Evolutionary conservation across 2,888 invertebrate species (phyloP), one percentile per base, ranked within the genome.

Genomic region (Mesodorylaimus sp.): DNA sequence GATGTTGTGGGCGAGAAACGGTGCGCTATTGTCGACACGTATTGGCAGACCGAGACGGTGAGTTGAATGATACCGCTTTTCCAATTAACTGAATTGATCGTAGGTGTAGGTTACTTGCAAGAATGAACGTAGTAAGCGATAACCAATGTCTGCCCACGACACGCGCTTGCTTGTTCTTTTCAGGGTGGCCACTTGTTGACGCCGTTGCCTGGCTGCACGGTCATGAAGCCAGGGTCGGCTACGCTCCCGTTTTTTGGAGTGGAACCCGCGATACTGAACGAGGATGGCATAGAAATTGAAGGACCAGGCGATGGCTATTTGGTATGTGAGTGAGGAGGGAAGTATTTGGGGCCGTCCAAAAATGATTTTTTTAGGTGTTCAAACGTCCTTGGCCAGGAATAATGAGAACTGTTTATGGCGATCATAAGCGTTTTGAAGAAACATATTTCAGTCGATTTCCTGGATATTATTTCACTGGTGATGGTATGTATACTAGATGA

Each of bases 191-290:
- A 95, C 71, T 85, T 93, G 23, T 76, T 97, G 44, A 89, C 93
- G 32, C 87, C 93, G 29, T 70, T 97, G 47, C 95, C 97, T 0
- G 93, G 91, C 23, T 87, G 86, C 23, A 91, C 86, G 1, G 85
- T 88, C 16, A 85, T 88, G 79, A 97, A 97, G 70, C 95, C 97
- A 1, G 95, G 95, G 52, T 83, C 93, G 51, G 95, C 97, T 83
- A 79, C 86, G 1, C 85, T 87, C 63, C 95, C 97, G 55, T 97
- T 95, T 76, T 95, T 97, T 67, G 95, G 97, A 21, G 86, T 97
- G 2, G 77, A 83, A 55, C 86, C 95, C 10, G 79, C 75, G 27
- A 70, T 97, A 29, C 68, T 97, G 56, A 83, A 85, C 64, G 88
- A 91, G 60, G 79, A 79, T 50, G 95, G 95, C 1, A 75, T 76